These are phyloP conservation scores for Mobula hypostoma DNA, from an alignment of 2,113 vertebrate genomes.

Conservation along the genomic window DNA sequence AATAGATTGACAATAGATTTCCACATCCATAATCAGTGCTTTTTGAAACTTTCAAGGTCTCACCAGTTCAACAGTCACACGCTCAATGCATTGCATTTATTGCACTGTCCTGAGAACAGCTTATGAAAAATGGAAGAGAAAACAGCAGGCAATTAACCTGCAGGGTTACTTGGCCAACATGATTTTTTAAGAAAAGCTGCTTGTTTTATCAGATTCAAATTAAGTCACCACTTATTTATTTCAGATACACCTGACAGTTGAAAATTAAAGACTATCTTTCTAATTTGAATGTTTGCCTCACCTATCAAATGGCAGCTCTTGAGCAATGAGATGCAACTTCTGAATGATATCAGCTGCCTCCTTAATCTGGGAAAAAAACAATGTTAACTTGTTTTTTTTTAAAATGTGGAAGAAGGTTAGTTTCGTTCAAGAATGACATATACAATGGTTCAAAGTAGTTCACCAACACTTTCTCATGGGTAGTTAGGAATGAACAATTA, in stretches of 20 bases:
- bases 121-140: background rate
- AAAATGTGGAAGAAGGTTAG: background rate
- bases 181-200: background rate
- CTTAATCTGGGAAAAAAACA: constrained; percentile 74
- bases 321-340: constrained; percentile 95
- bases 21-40: background rate
- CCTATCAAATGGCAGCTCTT: constrained; percentile 98
- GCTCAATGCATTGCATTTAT: background rate
- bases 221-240: background rate
- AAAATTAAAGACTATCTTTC: background rate
- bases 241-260: background rate
- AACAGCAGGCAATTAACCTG: background rate
- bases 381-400: background rate
- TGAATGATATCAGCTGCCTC: constrained; percentile 99
- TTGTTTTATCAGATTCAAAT: background rate
- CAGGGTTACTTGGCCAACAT: background rate
- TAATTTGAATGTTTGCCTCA: constrained; percentile 43
- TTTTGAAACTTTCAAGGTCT: background rate
- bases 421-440: background rate
- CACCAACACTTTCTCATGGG: background rate
- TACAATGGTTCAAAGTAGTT: background rate
- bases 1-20: background rate
- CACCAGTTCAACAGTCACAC: background rate
- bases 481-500: no score
- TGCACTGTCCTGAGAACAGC: background rate